phyloP scores from a whole-genome alignment of 2,888 invertebrate genomes.

The Ectemnius lituratus region DNA sequence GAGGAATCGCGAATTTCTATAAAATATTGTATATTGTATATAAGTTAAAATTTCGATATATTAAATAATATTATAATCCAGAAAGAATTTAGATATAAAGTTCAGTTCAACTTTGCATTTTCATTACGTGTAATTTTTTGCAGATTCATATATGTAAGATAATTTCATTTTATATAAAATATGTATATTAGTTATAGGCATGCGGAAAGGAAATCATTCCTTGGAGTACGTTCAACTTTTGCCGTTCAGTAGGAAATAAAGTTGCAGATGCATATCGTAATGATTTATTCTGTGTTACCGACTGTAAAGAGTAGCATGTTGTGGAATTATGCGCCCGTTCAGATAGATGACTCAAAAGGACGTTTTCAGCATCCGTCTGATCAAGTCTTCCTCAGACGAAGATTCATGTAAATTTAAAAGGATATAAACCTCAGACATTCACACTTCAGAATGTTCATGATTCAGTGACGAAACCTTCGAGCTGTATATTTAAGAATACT shows the following conservation, averaged over 20 bases:
- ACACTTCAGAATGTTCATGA: not conserved
- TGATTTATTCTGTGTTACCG: constrained; percentile 50
- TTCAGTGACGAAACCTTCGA: not conserved
- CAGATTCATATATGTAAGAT: not conserved
- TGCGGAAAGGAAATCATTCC: too few relatives aligned
- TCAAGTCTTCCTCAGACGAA: not conserved
- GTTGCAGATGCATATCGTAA: too few relatives aligned
- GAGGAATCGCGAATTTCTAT: too few relatives aligned
- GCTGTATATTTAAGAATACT: too few relatives aligned
- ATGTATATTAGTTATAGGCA: not conserved
- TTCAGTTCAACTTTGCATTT: too few relatives aligned
- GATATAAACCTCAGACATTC: not conserved
- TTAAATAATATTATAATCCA: too few relatives aligned
- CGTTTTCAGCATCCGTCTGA: constrained; percentile 18
- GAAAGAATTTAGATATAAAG: too few relatives aligned
- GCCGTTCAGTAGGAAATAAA: too few relatives aligned
- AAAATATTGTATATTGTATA: too few relatives aligned
- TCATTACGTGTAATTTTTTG: too few relatives aligned
- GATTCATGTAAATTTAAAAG: not conserved
- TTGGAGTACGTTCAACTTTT: too few relatives aligned
- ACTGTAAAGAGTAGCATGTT: constrained; percentile 36
- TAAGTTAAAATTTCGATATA: too few relatives aligned
- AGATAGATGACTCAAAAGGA: constrained; percentile 54
- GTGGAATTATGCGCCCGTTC: constrained; percentile 41
- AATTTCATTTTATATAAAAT: not conserved